phyloP scores from a whole-genome alignment of 1,140 invertebrate species.

The Calephelis virginiensis region DNA sequence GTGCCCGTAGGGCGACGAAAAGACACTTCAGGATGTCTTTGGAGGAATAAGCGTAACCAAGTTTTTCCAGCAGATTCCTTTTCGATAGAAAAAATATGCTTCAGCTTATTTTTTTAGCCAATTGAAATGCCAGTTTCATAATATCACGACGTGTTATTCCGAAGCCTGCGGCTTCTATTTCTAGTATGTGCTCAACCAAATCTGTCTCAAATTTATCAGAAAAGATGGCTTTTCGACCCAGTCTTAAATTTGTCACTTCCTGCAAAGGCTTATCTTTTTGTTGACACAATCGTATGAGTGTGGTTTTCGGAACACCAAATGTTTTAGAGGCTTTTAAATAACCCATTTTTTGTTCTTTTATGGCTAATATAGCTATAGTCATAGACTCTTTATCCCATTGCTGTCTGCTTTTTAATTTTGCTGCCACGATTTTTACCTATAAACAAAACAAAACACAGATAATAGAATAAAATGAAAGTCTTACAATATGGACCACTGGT shows the following conservation, averaged over 20 bases:
- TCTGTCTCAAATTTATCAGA: conserved; percentile 30
- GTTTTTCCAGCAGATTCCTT: conserved; percentile 1
- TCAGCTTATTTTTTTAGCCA: conserved; percentile 24
- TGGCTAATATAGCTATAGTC: conserved; percentile 27
- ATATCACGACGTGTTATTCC: conserved; percentile 28
- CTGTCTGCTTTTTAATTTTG: conserved; percentile 31
- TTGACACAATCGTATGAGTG: conserved; percentile 26
- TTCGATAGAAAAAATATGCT: conserved; percentile 10
- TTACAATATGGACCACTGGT: conserved; percentile 24
- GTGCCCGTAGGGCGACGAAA: background rate
- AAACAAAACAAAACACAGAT: background rate
- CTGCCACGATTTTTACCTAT: background rate
- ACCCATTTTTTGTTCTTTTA: conserved; percentile 32
- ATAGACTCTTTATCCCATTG: conserved; percentile 30
- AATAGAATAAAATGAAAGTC: conserved; percentile 22
- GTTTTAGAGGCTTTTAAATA: conserved; percentile 34
- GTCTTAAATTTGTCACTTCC: conserved; percentile 26
- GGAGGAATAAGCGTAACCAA: background rate
- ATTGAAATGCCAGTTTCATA: conserved; percentile 20
- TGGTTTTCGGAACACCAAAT: conserved; percentile 28
- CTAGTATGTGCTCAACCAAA: conserved; percentile 28
- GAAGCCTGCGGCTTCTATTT: conserved; percentile 28
- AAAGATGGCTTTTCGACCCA: conserved; percentile 32
- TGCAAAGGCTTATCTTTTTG: conserved; percentile 18
- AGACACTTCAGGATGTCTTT: conserved; percentile 9